A percentile compares a stretch with the other conserved stretches of the same genome.
Evolutionary conservation across 2,113 vertebrate genomes (phyloP).

Genomic region (Acrocephalus arundinaceus): DNA sequence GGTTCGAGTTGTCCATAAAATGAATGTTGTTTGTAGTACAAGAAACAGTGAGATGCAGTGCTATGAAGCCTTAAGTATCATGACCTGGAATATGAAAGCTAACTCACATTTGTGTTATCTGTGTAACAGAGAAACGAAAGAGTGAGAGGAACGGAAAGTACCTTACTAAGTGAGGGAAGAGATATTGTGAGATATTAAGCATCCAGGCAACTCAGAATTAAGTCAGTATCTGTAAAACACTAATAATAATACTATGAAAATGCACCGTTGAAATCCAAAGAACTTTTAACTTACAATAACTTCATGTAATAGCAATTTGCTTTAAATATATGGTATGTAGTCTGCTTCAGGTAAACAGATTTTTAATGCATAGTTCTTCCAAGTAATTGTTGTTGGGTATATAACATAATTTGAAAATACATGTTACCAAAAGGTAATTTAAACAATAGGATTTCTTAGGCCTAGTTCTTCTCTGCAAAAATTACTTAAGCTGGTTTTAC

Average conservation of each 20-base stretch:
- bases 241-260: not conserved
- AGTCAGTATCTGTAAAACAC: not conserved
- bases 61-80: accelerated
- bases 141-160: not conserved
- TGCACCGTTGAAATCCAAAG: not conserved
- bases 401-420: not conserved
- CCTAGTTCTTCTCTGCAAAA: not conserved
- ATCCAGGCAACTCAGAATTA: not conserved
- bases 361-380: not conserved
- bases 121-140: not conserved
- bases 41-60: not conserved
- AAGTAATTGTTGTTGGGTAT: not conserved
- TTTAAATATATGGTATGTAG: not conserved
- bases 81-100: not conserved
- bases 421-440: not conserved
- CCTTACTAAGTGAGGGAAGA: not conserved
- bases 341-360: not conserved
- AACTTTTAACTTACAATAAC: not conserved
- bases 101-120: not conserved
- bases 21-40: not conserved
- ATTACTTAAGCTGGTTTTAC: not conserved
- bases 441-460: not conserved
- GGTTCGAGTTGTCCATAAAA: not conserved
- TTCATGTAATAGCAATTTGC: not conserved
- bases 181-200: not conserved